These are phyloP conservation scores for Saimiri boliviensis DNA, from an alignment of 2,113 vertebrate species.

Conservation along the genomic window DNA sequence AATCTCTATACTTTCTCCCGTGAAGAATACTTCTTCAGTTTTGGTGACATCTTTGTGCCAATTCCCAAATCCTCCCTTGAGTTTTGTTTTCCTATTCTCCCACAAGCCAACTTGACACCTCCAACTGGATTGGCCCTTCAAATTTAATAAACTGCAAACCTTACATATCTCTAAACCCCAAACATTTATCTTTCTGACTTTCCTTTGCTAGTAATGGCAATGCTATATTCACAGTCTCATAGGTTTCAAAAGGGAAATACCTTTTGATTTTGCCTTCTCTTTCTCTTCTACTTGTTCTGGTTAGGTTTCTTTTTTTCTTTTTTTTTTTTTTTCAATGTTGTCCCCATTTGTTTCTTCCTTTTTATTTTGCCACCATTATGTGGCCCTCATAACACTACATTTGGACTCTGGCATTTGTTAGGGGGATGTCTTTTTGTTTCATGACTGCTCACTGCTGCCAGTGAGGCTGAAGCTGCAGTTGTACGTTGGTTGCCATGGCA, in stretches of 20 bases:
- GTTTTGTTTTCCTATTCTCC: neutral
- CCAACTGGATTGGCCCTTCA: neutral
- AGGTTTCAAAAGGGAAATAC: neutral
- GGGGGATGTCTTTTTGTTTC: accelerated
- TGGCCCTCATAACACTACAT: neutral
- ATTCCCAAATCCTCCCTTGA: neutral
- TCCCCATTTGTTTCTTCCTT: neutral
- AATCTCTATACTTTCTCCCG: neutral
- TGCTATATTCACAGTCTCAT: neutral
- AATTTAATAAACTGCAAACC: neutral
- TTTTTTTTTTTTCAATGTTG: neutral
- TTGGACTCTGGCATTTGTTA: neutral
- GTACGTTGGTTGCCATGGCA: neutral
- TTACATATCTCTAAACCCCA: neutral
- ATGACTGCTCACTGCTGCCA: neutral
- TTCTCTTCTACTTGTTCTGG: neutral
- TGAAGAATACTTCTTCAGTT: neutral
- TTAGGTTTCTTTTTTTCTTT: neutral
- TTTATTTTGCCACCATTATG: neutral
- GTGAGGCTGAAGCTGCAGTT: neutral
- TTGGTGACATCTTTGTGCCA: neutral
- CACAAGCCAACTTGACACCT: neutral
- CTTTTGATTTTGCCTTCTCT: neutral
- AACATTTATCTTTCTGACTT: neutral
- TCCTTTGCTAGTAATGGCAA: neutral